These are phyloP conservation scores for Antennarius maculatus DNA, from an alignment of 2,797 vertebrate species.

Conservation along the genomic window DNA sequence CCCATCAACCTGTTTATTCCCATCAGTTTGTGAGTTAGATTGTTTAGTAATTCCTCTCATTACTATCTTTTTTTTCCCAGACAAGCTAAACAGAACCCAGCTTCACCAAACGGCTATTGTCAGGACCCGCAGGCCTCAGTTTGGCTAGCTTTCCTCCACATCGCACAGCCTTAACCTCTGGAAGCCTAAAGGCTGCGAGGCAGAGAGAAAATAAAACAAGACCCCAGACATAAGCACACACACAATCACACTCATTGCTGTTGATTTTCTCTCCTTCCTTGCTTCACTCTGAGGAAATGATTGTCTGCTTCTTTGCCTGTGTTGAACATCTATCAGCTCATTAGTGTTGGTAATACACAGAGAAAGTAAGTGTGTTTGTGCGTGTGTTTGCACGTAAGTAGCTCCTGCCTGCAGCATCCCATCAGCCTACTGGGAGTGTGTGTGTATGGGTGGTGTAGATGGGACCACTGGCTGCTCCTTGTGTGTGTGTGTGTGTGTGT, in stretches of 20 bases:
- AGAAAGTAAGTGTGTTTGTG: constrained; percentile 66
- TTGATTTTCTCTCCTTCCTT: constrained; percentile 69
- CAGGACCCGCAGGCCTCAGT: constrained; percentile 62
- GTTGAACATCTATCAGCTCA: constrained; percentile 78
- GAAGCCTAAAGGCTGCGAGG: constrained; percentile 67
- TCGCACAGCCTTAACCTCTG: constrained; percentile 73
- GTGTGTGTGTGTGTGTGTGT: constrained; percentile 21
- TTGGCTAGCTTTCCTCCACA: constrained; percentile 63
- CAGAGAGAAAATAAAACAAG: constrained; percentile 72
- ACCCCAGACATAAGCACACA: constrained; percentile 53
- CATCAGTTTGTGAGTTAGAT: constrained; percentile 46
- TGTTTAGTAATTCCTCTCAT: constrained; percentile 72
- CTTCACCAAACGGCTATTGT: constrained; percentile 54
- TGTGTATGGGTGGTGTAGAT: constrained; percentile 77
- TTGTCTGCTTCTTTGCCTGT: constrained; percentile 72
- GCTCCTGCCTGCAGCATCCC: constrained; percentile 71
- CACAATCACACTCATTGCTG: constrained; percentile 55
- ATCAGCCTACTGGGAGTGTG: constrained; percentile 65
- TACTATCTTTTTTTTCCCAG: constrained; percentile 48
- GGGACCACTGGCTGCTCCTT: constrained; percentile 62
- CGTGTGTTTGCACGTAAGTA: constrained; percentile 58
- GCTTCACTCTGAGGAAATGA: constrained; percentile 78
- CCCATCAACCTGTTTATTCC: constrained; percentile 31
- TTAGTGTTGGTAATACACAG: constrained; percentile 79
- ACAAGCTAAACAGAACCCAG: constrained; percentile 57